These are phyloP conservation scores for Hoplostethus mediterraneus DNA, from an alignment of 2,797 vertebrate species.

Conservation along the genomic window DNA sequence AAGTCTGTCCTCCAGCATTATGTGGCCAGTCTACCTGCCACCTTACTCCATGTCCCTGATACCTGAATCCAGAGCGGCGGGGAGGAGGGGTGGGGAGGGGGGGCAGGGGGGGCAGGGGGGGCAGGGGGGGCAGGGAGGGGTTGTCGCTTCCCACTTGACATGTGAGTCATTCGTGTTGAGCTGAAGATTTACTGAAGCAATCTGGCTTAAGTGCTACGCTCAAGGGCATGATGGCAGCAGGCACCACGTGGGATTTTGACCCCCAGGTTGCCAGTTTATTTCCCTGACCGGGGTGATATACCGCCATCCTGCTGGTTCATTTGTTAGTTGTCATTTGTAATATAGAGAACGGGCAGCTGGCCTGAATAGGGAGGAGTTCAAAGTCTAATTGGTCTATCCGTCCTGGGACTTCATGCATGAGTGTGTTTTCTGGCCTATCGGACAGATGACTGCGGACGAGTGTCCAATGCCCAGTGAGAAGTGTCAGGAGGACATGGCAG, in stretches of 20 bases:
- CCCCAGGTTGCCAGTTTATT: conserved; percentile 60
- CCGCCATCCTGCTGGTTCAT: conserved; percentile 28
- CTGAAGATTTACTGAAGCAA: conserved; percentile 74
- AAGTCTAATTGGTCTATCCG: conserved; percentile 22
- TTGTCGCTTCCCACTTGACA: conserved; percentile 50
- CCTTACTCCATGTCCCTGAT: conserved; percentile 52
- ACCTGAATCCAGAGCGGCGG: conserved; percentile 58
- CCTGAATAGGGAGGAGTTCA: conserved; percentile 7
- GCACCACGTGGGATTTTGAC: conserved; percentile 57
- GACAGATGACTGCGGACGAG: conserved; percentile 73
- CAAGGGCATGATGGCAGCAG: conserved; percentile 65
- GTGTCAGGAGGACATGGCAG: conserved; percentile 84
- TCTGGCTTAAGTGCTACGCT: conserved; percentile 70
- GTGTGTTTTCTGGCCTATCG: conserved; percentile 35
- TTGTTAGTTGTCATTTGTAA: conserved; percentile 50
- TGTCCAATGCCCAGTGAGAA: conserved; percentile 82
- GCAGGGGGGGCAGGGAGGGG: not conserved
- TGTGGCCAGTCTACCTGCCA: conserved; percentile 60
- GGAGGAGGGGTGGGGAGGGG: conserved; percentile 2
- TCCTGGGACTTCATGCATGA: conserved; percentile 12
- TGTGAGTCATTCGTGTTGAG: conserved; percentile 60
- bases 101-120: not conserved
- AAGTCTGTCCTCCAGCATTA: conserved; percentile 74
- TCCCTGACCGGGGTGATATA: conserved; percentile 52
- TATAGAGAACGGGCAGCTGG: conserved; percentile 13